Evolutionary conservation across 2,888 invertebrate genomes (phyloP), one percentile per base, ranked within the genome.

Genomic region (Minunthozetes semirufus): DNA sequence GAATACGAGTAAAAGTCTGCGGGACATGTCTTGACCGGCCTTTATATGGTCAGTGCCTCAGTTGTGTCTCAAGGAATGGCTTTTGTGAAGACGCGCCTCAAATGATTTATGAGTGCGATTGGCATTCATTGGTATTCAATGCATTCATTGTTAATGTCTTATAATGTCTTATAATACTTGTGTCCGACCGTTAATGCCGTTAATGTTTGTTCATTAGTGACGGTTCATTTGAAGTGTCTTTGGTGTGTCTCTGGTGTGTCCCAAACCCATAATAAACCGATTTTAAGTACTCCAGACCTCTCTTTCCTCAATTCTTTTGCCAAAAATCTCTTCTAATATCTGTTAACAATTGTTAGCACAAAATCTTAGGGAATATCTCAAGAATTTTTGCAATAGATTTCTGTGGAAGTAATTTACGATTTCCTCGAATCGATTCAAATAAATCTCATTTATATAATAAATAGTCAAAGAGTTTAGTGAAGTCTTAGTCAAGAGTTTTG

Each of bases 161-260:
- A 53, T 38, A 66, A 66, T 66, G 63, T 66, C 63, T 42, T 53
- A 53, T 61, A 61, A 17, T 61, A 17, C 27, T 27, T 61, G 33
- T 27, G 38, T 66, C 63, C 19, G 19, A 38, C 38, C 38, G 33
- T 66, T 66, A 66, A 66, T 66, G 63, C 48, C 70, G 25, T 70
- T 70, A 70, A 70, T 70, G 70, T 70, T 70, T 46, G 70, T 48
- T 70, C 70, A 70, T 70, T 70, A 70, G 70, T 70, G 46, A n/a
- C 48, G 70, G 46, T 70, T 70, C 70, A 70, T 70, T 70, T 70
- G 42, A 70, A 70, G 33, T 66, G 38, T 27, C 59, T 33, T 50
- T 70, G 29, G 13, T 19, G 6, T 13, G 19, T 9, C 27, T n/a
- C 17, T 5, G 13, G 4, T 71, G 42, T 71, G 22, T 48, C 42